Evolutionary conservation across 30 jellyfish, hydroid and myxozoan genomes (phyloP), one percentile per base, ranked within the genome.

Genomic region (Aurelia sp.): DNA sequence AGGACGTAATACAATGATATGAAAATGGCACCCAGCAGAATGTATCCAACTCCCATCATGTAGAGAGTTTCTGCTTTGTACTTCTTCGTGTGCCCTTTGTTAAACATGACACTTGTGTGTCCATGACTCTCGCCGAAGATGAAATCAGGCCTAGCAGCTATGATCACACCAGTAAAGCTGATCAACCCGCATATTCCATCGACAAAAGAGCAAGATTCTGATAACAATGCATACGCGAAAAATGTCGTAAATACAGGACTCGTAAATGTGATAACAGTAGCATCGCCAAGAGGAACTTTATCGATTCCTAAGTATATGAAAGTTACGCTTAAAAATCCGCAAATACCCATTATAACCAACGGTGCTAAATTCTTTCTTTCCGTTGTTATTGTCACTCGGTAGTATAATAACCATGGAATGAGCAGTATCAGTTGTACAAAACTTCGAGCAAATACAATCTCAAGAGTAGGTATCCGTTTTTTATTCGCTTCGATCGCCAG

Each of bases 181-280:
- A 76, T 13, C 55, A 83, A 2, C 12, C 97, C 97, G 75, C 95
- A 83, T 15, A 72, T 17, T n/a, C 85, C 83, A 70, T 90, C 95
- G 19, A 78, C 44, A 48, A 81, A 33, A 35, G 88, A 50, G 33
- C 90, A 82, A 22, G 91, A 78, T 53, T 90, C 97, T 37, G 86
- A 59, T 21, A 90, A 60, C 48, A 90, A 19, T 10, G 77, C 60
- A 63, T 72, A 72, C 35, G 95, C 91, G 86, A 90, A 90, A 20
- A 90, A 58, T 1, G 95, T 66, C 84, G 94, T 80, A 68, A 90
- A 90, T 9, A 90, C 88, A 6, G 97, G 97, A 47, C 95, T 90
- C 53, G 95, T 90, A 48, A 90, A 90, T 57, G 93, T 83, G 4
- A 90, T 65, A 16, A 90, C 92, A 4, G 91, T 77, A 15, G 97